Percentiles rank a stretch among this genome's conserved stretches.
phyloP scores from a whole-genome alignment of 2,888 invertebrate species.

The Lithophane semibrunnea region DNA sequence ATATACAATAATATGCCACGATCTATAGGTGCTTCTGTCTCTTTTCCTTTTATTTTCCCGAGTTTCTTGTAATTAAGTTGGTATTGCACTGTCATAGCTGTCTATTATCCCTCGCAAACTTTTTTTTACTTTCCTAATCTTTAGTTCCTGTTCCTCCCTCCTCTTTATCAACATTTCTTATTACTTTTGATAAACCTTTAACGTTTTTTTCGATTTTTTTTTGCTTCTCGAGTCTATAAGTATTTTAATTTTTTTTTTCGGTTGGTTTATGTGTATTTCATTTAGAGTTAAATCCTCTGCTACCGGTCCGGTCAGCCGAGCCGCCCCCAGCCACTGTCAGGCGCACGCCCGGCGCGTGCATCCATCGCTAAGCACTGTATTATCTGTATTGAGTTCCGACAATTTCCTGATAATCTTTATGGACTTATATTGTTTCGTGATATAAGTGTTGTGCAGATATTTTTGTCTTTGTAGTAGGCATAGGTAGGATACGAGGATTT shows the following conservation, averaged over 20 bases:
- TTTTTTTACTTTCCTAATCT: neutral
- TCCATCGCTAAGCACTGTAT: slow-evolving; percentile 53
- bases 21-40: neutral
- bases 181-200: neutral
- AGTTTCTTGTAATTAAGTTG: neutral
- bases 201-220: neutral
- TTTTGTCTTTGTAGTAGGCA: neutral
- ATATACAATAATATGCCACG: neutral
- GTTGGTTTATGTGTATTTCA: slow-evolving; percentile 22
- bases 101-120: neutral
- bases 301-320: slow-evolving; percentile 40
- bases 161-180: slow-evolving; percentile 7
- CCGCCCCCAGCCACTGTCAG: slow-evolving; percentile 63
- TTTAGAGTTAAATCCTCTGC: slow-evolving; percentile 32
- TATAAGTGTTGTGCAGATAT: slow-evolving; percentile 37
- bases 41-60: neutral
- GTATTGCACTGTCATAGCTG: neutral
- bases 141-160: neutral
- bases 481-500: neutral
- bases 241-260: slow-evolving; percentile 14
- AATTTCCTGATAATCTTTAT: slow-evolving; percentile 57
- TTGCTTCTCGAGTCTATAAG: neutral
- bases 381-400: slow-evolving; percentile 69
- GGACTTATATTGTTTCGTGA: slow-evolving; percentile 51
- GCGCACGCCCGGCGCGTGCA: slow-evolving; percentile 69